Evolutionary conservation across 2,113 vertebrate genomes (phyloP).

Genomic region (Australoheros scitulus): DNA sequence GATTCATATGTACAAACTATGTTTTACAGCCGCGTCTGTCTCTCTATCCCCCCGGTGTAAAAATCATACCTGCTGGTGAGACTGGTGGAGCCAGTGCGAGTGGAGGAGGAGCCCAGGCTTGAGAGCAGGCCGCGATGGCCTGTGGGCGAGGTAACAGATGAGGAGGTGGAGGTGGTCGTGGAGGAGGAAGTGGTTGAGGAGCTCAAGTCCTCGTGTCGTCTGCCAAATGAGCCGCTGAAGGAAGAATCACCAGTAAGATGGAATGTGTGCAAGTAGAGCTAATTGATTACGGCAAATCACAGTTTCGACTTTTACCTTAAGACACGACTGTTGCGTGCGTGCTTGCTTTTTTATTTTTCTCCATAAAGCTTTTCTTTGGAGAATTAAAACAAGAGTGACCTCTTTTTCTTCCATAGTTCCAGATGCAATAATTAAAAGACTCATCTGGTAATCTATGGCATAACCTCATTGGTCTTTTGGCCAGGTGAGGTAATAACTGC

Average conservation of each 20-base stretch:
- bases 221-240: conserved; percentile 91
- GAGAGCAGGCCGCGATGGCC: conserved; percentile 88
- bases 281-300: background rate
- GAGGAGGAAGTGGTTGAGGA: conserved; percentile 84
- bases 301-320: background rate
- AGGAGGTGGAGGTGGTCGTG: conserved; percentile 79
- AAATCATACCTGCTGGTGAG: conserved; percentile 87
- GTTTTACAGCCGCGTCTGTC: background rate
- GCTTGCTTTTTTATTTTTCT: too few species aligned
- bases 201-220: conserved; percentile 90
- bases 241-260: background rate
- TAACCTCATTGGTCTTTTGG: too few species aligned
- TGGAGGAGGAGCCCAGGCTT: conserved; percentile 82
- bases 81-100: conserved; percentile 79
- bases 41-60: background rate
- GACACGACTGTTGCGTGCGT: too few species aligned
- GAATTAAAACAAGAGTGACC: too few species aligned
- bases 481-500: too few species aligned
- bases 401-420: too few species aligned
- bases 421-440: too few species aligned
- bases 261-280: rapidly evolving
- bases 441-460: background rate
- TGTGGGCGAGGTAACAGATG: conserved; percentile 95
- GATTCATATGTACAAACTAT: background rate
- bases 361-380: too few species aligned